Evolutionary conservation across 1,140 invertebrate genomes (phyloP).

Genomic region (Euura lappo): DNA sequence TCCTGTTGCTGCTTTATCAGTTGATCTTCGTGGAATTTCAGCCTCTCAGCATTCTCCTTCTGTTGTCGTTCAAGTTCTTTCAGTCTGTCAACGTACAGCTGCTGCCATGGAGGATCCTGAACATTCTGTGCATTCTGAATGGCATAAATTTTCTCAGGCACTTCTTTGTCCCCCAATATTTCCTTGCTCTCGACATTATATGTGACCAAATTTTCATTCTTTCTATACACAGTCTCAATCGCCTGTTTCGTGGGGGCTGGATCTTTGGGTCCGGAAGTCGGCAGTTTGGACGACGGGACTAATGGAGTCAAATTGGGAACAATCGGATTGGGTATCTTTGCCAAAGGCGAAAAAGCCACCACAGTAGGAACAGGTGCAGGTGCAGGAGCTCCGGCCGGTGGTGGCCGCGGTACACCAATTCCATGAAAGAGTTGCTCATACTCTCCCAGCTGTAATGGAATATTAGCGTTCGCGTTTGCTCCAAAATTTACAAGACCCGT

Average conservation of each 20-base stretch:
- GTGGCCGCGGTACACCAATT: constrained; percentile 1
- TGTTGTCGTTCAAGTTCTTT: constrained; percentile 35
- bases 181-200: constrained; percentile 37
- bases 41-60: constrained; percentile 29
- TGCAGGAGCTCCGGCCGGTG: constrained; percentile 9
- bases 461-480: constrained; percentile 45
- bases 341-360: constrained; percentile 33
- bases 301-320: constrained; percentile 26
- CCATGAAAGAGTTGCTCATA: constrained; percentile 54
- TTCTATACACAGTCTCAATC: constrained; percentile 29
- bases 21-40: constrained; percentile 31
- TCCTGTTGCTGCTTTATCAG: constrained; percentile 17
- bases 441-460: constrained; percentile 46
- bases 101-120: constrained; percentile 25
- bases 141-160: too few relatives aligned
- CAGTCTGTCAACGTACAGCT: constrained; percentile 33
- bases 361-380: constrained; percentile 16
- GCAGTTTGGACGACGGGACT: constrained; percentile 30
- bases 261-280: constrained; percentile 14
- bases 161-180: constrained; percentile 31
- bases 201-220: constrained; percentile 35
- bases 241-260: not conserved
- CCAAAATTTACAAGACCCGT: constrained; percentile 56
- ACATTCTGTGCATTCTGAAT: too few relatives aligned
- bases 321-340: constrained; percentile 40